Conservation (phyloP, 2,888 invertebrate genomes). For the Schrankia costaestrigalis region DNA sequence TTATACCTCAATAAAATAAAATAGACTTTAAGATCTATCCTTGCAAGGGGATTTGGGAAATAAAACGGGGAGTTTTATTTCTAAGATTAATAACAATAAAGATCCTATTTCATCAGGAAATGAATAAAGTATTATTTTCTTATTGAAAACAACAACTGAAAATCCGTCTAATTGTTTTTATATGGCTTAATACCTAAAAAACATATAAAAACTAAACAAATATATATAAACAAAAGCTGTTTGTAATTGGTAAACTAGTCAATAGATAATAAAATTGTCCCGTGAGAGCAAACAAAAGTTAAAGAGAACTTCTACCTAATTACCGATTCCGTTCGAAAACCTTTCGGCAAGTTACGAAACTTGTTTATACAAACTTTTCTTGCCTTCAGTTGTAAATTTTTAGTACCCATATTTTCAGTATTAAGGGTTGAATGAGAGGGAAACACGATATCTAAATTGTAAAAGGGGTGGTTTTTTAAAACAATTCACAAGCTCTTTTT, state of each 20-base stretch:
- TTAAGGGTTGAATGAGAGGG: slow-evolving; percentile 33
- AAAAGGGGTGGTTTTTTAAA: slow-evolving; percentile 58
- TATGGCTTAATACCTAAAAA: background rate
- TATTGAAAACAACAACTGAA: no score
- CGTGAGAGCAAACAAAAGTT: slow-evolving; percentile 47
- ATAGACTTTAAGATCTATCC: no score
- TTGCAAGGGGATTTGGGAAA: no score
- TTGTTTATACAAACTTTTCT: slow-evolving; percentile 52
- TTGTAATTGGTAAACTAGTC: slow-evolving; percentile 33
- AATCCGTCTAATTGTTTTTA: no score
- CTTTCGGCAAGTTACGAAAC: slow-evolving; percentile 43
- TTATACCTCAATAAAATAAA: no score
- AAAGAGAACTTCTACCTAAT: slow-evolving; percentile 54
- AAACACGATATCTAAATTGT: slow-evolving; percentile 61
- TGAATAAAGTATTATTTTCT: no score
- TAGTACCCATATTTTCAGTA: slow-evolving; percentile 60
- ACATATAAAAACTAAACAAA: background rate
- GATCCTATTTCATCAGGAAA: no score
- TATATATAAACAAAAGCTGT: slow-evolving; percentile 8
- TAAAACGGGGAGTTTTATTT: no score
- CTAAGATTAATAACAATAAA: no score
- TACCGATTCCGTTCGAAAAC: slow-evolving; percentile 57
- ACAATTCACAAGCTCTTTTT: slow-evolving; percentile 60
- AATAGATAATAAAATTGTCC: slow-evolving; percentile 36
- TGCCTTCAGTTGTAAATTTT: slow-evolving; percentile 52